Evolutionary conservation across 2,888 invertebrate genomes (phyloP), one percentile per base, ranked within the genome.

Genomic region (Trissonchulus sp.): DNA sequence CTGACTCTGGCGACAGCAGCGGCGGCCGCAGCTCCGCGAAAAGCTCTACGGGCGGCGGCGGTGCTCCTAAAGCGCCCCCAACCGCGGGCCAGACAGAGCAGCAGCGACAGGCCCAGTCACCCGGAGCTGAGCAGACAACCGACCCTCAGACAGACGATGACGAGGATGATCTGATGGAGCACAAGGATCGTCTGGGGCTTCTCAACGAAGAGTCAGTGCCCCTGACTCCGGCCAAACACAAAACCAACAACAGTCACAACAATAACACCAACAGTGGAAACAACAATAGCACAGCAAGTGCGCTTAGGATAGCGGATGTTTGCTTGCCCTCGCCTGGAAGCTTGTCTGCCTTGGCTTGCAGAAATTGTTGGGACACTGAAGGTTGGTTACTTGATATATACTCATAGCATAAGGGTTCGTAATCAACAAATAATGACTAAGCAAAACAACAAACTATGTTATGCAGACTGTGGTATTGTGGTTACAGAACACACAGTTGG

Each of bases 361-460:
- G 71, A n/a, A 69, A 69, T n/a, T 69, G 71, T 36, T 69, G 71
- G 71, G 71, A 69, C 34, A 69, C 71, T 35, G 71, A 69, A 34
- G 71, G 71, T 48, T n/a, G n/a, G n/a, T n/a, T n/a, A n/a, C n/a
- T n/a, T n/a, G n/a, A n/a, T n/a, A n/a, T n/a, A n/a, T n/a, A n/a
- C n/a, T n/a, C n/a, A n/a, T n/a, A n/a, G n/a, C n/a, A n/a, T n/a
- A n/a, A n/a, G n/a, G n/a, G n/a, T n/a, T n/a, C n/a, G n/a, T n/a
- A n/a, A n/a, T n/a, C n/a, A n/a, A n/a, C n/a, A n/a, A n/a, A n/a
- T n/a, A n/a, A n/a, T n/a, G n/a, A n/a, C n/a, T n/a, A n/a, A n/a
- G n/a, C n/a, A n/a, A n/a, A n/a, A n/a, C n/a, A n/a, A n/a, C n/a
- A n/a, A n/a, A n/a, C n/a, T n/a, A n/a, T n/a, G n/a, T n/a, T n/a